Conservation (phyloP, 2,113 vertebrate genomes). For the Aplodontia rufa region DNA sequence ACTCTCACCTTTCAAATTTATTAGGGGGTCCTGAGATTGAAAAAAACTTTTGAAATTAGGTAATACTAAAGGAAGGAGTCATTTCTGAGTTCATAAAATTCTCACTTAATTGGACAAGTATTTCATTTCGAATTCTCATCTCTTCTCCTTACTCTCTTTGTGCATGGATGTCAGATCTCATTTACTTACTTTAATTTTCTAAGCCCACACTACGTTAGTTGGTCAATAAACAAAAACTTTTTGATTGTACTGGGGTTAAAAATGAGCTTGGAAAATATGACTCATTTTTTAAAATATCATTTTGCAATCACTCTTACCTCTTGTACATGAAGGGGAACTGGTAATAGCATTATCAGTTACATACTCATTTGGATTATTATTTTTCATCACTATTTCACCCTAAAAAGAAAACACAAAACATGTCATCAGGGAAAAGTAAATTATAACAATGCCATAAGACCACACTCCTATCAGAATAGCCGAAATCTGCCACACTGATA, state of each 20-base stretch:
- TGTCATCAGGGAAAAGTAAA: not conserved
- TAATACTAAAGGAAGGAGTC: not conserved
- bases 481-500: not conserved
- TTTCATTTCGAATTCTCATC: not conserved
- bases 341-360: slow-evolving; percentile 3
- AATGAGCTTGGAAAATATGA: not conserved
- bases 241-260: not conserved
- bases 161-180: not conserved
- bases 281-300: not conserved
- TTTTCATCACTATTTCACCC: slow-evolving; percentile 67
- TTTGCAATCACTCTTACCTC: slow-evolving; percentile 73
- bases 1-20: not conserved
- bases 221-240: too few relatives aligned
- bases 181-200: not conserved
- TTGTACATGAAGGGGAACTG: slow-evolving; percentile 61
- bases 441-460: not conserved
- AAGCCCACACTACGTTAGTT: not conserved
- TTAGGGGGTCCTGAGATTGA: not conserved
- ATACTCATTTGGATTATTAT: slow-evolving; percentile 26
- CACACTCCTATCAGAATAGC: not conserved
- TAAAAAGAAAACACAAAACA: slow-evolving; percentile 64
- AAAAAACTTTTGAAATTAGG: not conserved
- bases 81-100: not conserved
- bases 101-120: not conserved
- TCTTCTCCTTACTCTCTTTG: not conserved